These are phyloP conservation scores for Euzetes globulus DNA, from an alignment of 2,888 invertebrate species.

Conservation along the genomic window DNA sequence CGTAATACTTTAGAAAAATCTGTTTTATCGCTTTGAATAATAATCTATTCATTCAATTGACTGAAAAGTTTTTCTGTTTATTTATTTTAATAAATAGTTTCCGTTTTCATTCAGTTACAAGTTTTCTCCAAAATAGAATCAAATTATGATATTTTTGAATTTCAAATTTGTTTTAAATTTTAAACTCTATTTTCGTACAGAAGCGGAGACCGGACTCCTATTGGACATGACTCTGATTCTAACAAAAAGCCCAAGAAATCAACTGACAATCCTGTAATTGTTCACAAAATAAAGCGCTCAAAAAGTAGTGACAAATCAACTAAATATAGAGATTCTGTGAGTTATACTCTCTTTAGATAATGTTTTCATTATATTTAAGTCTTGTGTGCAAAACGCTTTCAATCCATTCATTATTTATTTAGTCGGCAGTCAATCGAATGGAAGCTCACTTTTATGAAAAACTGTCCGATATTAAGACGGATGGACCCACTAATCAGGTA, in stretches of 20 bases:
- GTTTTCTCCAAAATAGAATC: too few species aligned
- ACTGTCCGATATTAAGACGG: neutral
- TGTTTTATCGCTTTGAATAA: neutral
- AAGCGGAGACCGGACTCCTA: conserved; percentile 1
- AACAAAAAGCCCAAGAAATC: neutral
- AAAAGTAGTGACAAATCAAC: neutral
- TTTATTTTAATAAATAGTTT: neutral
- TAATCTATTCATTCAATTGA: neutral
- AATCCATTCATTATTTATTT: neutral
- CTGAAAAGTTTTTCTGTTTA: neutral
- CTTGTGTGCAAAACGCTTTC: neutral
- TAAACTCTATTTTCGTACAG: neutral
- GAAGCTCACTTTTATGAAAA: neutral
- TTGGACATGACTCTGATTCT: neutral
- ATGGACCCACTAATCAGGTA: neutral
- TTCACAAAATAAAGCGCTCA: neutral
- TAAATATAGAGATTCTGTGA: neutral
- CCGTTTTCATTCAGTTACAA: neutral
- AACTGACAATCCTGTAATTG: neutral
- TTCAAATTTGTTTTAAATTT: neutral
- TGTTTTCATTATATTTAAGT: neutral
- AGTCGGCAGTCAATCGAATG: neutral
- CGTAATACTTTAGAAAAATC: too few species aligned
- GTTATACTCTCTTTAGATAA: too few species aligned
- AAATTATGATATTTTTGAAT: neutral